phyloP scores from a whole-genome alignment of 2,113 vertebrate genomes.

The Callorhinus ursinus region DNA sequence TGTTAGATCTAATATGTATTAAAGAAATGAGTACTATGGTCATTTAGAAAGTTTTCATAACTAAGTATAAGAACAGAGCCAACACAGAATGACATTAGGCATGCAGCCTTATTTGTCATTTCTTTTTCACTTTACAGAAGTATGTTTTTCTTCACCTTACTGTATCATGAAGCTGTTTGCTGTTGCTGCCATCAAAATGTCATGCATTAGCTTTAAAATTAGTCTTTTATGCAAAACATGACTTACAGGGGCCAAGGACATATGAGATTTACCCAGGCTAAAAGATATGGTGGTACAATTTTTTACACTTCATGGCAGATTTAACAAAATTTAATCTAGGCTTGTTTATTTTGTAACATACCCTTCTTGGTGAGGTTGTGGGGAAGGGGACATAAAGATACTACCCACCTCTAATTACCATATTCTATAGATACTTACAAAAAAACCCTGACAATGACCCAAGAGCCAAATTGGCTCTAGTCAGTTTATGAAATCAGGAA shows the following conservation, averaged over 20 bases:
- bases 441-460: background rate
- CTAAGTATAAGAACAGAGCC: background rate
- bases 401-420: background rate
- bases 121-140: background rate
- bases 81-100: background rate
- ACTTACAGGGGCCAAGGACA: background rate
- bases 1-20: background rate
- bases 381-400: background rate
- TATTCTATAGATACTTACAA: background rate
- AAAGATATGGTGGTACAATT: background rate
- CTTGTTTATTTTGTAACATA: background rate
- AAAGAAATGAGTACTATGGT: background rate
- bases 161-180: background rate
- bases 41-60: background rate
- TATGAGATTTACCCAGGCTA: background rate
- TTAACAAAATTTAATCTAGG: background rate
- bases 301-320: background rate
- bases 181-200: background rate
- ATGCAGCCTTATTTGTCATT: background rate
- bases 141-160: background rate
- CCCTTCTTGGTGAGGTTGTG: background rate
- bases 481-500: background rate
- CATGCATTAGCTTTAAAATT: background rate
- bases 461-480: background rate
- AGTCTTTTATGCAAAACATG: conserved; percentile 11